phyloP scores from a whole-genome alignment of 2,113 vertebrate species.

The Pongo abelii region DNA sequence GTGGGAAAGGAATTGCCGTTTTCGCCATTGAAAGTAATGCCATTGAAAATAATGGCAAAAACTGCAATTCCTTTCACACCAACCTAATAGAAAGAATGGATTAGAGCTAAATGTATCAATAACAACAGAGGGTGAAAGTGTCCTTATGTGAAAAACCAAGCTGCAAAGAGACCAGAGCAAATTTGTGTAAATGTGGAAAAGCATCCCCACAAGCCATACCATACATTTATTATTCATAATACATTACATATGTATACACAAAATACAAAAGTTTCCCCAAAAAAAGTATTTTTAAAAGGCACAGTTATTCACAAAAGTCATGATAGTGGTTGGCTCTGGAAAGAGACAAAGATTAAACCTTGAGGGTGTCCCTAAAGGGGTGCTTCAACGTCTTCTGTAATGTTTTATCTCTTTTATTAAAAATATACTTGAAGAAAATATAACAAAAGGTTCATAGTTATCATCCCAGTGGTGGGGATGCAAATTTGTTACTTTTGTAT shows the following conservation, averaged over 20 bases:
- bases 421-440: slow-evolving; percentile 32
- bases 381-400: not conserved
- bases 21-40: too few species aligned
- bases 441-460: slow-evolving; percentile 8
- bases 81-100: not conserved
- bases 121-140: slow-evolving; percentile 49
- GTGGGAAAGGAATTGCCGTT: too few species aligned
- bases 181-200: not conserved
- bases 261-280: not conserved
- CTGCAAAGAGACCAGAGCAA: not conserved
- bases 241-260: not conserved
- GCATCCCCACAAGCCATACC: not conserved
- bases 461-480: not conserved
- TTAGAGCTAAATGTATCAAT: slow-evolving; percentile 6
- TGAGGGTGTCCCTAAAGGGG: not conserved
- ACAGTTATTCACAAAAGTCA: not conserved
- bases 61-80: too few species aligned
- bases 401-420: slow-evolving; percentile 31
- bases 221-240: not conserved
- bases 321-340: not conserved
- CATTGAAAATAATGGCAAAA: too few species aligned
- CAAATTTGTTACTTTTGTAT: slow-evolving; percentile 22
- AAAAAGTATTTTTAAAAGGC: not conserved
- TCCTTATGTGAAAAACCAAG: not conserved
- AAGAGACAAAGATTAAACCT: not conserved